These are phyloP conservation scores for Zapus hudsonius DNA, from an alignment of 2,113 vertebrate species.

Conservation along the genomic window DNA sequence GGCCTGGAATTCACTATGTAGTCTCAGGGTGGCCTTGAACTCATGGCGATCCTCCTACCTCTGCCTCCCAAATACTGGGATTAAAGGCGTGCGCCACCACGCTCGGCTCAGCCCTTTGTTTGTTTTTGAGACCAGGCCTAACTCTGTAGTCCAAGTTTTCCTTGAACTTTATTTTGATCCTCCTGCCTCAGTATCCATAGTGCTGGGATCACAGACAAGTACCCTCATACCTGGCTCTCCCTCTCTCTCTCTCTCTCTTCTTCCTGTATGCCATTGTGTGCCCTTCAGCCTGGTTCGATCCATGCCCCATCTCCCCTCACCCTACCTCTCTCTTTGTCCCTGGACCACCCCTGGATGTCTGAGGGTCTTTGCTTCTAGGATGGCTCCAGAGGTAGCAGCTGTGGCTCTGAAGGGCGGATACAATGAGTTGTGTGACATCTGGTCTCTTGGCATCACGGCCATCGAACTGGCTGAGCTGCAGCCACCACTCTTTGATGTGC, in stretches of 20 bases:
- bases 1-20: too few relatives aligned
- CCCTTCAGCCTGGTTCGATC: background rate
- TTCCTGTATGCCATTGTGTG: background rate
- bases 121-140: background rate
- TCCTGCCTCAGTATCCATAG: background rate
- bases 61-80: too few relatives aligned
- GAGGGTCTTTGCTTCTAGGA: slow-evolving; percentile 85
- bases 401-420: slow-evolving; percentile 95
- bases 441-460: slow-evolving; percentile 95
- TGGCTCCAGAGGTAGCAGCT: slow-evolving; percentile 95
- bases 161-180: background rate
- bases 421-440: slow-evolving; percentile 94
- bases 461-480: slow-evolving; percentile 94
- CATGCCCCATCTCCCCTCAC: background rate
- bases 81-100: too few relatives aligned
- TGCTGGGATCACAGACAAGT: background rate
- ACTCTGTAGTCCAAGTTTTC: background rate
- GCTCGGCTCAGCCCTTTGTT: too few relatives aligned
- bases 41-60: too few relatives aligned
- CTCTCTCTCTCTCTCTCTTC: too few relatives aligned
- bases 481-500: slow-evolving; percentile 93
- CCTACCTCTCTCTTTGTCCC: background rate
- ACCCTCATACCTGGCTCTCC: background rate
- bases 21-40: too few relatives aligned
- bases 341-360: background rate